phyloP scores from a whole-genome alignment of 2,888 invertebrate species.

The Plusia festucae region DNA sequence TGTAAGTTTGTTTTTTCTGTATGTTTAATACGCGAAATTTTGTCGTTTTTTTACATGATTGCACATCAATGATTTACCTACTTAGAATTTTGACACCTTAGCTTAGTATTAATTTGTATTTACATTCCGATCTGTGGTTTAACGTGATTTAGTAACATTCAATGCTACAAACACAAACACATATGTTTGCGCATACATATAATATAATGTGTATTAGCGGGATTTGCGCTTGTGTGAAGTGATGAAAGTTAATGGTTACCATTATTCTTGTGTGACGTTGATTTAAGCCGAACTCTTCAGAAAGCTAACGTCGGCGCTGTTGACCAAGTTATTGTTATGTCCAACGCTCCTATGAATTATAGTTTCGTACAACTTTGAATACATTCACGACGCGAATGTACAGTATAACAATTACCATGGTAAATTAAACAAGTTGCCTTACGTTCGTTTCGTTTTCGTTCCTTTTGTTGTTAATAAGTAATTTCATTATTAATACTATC shows the following conservation, averaged over 20 bases:
- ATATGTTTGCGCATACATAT: not conserved
- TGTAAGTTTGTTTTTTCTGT: too few species aligned
- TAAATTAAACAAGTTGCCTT: not conserved
- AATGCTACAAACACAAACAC: not conserved
- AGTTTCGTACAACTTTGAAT: conserved; percentile 23
- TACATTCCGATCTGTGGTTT: not conserved
- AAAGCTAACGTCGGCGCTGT: conserved; percentile 36
- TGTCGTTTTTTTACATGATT: too few species aligned
- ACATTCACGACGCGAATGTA: conserved; percentile 7
- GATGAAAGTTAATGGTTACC: conserved; percentile 57
- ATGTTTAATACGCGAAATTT: too few species aligned
- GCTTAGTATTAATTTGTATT: too few species aligned
- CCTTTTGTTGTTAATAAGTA: too few species aligned
- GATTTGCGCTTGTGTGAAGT: conserved; percentile 56
- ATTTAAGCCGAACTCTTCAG: conserved; percentile 57
- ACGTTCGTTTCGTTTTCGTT: too few species aligned
- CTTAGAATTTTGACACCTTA: too few species aligned
- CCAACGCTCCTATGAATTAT: conserved; percentile 43
- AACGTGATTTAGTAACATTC: conserved; percentile 1
- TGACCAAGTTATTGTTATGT: conserved; percentile 49
- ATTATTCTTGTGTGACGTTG: conserved; percentile 57
- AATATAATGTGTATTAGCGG: conserved; percentile 2
- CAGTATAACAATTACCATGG: conserved; percentile 1
- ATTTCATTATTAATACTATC: too few species aligned
- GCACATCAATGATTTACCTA: too few species aligned